Evolutionary conservation across 2,113 vertebrate species (phyloP).

Genomic region (Polypterus senegalus): DNA sequence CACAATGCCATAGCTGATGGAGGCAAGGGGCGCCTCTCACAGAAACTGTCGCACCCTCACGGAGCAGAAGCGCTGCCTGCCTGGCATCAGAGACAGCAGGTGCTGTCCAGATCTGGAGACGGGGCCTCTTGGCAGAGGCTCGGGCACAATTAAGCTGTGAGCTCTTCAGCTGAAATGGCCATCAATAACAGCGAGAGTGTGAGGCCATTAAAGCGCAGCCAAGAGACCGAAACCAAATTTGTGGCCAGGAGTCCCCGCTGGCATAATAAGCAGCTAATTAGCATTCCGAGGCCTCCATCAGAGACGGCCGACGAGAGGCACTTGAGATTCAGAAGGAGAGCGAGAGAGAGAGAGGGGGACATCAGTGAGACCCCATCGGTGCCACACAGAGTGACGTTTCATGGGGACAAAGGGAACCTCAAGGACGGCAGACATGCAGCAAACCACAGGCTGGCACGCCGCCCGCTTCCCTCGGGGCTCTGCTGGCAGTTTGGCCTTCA

Average conservation of each 20-base stretch:
- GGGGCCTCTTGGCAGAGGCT: constrained; percentile 4
- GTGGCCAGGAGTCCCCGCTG: constrained; percentile 20
- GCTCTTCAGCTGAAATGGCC: constrained; percentile 23
- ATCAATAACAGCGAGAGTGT: constrained; percentile 27
- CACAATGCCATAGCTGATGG: too few relatives aligned
- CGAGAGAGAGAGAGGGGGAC: background rate
- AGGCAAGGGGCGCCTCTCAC: too few relatives aligned
- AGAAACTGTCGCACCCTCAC: too few relatives aligned
- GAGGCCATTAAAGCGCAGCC: constrained; percentile 33
- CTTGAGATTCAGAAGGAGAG: constrained; percentile 3
- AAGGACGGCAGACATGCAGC: too few relatives aligned
- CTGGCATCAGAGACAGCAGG: too few relatives aligned
- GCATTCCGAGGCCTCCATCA: constrained; percentile 30
- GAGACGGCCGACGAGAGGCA: background rate
- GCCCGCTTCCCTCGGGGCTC: too few relatives aligned
- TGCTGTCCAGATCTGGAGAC: too few relatives aligned
- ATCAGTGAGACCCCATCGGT: background rate
- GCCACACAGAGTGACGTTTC: too few relatives aligned
- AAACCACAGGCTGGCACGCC: too few relatives aligned
- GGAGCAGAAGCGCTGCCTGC: too few relatives aligned
- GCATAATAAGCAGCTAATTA: constrained; percentile 47
- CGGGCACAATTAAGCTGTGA: constrained; percentile 17
- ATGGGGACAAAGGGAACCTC: too few relatives aligned
- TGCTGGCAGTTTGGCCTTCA: too few relatives aligned
- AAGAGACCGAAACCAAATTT: constrained; percentile 9